These are phyloP conservation scores for Scaptomyza flava DNA, from an alignment of 2,888 invertebrate genomes.

Conservation along the genomic window DNA sequence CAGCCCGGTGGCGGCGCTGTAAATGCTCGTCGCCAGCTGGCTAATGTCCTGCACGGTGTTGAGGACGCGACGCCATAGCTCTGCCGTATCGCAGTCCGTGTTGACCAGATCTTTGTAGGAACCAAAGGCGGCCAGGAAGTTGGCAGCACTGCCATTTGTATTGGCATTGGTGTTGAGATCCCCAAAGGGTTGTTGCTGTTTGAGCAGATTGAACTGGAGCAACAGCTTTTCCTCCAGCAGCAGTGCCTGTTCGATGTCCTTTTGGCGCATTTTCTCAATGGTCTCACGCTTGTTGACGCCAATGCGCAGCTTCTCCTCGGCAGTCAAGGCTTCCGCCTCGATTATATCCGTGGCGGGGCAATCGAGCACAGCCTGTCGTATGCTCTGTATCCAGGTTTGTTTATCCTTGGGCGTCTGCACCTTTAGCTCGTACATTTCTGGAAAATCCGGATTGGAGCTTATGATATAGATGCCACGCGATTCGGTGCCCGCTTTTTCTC, in stretches of 20 bases:
- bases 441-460: conserved; percentile 94
- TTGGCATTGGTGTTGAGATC: conserved; percentile 34
- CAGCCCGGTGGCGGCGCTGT: conserved; percentile 88
- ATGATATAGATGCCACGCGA: conserved; percentile 96
- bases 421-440: conserved; percentile 98
- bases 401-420: conserved; percentile 95
- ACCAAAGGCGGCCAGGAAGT: conserved; percentile 83
- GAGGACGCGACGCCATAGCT: conserved; percentile 92
- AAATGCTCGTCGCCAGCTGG: conserved; percentile 90
- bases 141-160: conserved; percentile 79
- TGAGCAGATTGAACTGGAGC: conserved; percentile 90
- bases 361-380: conserved; percentile 92
- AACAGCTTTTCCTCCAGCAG: conserved; percentile 95
- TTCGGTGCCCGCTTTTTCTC: conserved; percentile 97
- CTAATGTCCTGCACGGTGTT: conserved; percentile 87
- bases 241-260: conserved; percentile 94
- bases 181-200: conserved; percentile 83
- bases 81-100: conserved; percentile 90
- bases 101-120: conserved; percentile 90
- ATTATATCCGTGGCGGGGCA: conserved; percentile 92
- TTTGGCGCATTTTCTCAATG: conserved; percentile 92
- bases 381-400: conserved; percentile 94
- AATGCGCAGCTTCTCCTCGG: conserved; percentile 90
- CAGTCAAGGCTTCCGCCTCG: conserved; percentile 89
- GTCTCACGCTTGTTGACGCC: conserved; percentile 84